Evolutionary conservation across 2,797 vertebrate genomes (phyloP), one percentile per base, ranked within the genome.

Genomic region (Prunella strophiata): DNA sequence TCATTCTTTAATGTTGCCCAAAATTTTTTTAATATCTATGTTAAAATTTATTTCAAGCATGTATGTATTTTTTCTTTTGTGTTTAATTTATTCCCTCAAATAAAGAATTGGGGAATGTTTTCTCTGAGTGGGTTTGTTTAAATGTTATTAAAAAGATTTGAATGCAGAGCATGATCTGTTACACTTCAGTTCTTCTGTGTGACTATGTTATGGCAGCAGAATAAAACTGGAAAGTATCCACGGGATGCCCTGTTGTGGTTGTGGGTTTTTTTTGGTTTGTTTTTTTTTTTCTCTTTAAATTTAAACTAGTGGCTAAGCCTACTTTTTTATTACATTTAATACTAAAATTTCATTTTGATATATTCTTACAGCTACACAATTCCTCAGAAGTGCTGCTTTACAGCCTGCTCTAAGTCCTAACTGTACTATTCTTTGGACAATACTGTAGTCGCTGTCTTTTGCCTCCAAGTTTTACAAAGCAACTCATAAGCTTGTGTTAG

Each of bases 141-240:
- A 94, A 80, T 85, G 83, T 92, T 86, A 57, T 62, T 14, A 62
- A 83, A 59, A 81, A 66, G 91, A 89, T 91, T 94, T 97, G 94
- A 97, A 95, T 97, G 89, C 93, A 96, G 84, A 97, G 96, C 96
- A 97, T 97, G 95, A 96, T 93, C 51, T 96, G 92, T 91, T 97
- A 92, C 78, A 84, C 88, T 95, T 93, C 58, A 82, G 6, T 82
- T 96, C 79, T 94, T 93, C 47, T 96, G 84, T 98, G 77, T 97
- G 94, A 96, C 79, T 92, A n/a, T 84, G 66, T 88, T 92, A 93
- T 79, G 89, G 96, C 83, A 96, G 88, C 95, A 95, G 93, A 98
- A 97, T 98, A 98, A 98, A 98, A 97, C 87, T 96, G 96, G 92
- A 96, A 93, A 93, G 81, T 92, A 91, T 72, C 85, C 79, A 88